Percentiles rank a stretch among this genome's conserved stretches.
Conservation (phyloP, 2,113 vertebrate genomes). For the Etia nguti region DNA sequence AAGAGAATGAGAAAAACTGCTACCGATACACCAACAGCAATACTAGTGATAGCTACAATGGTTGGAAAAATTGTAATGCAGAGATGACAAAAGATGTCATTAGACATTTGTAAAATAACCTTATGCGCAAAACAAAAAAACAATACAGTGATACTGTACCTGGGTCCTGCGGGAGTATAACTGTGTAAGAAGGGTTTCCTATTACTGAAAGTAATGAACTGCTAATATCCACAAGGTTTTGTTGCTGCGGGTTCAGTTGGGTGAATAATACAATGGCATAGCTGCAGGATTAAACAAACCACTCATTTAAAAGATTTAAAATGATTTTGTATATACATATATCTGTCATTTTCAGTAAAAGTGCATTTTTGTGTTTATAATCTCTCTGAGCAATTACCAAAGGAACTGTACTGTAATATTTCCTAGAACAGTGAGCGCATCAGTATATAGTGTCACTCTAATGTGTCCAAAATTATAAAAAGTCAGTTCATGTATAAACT, state of each 20-base stretch:
- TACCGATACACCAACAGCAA: constrained; percentile 74
- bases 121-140: constrained; percentile 15
- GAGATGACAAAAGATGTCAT: neutral
- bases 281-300: neutral
- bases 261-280: neutral
- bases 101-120: neutral
- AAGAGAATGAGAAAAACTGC: constrained; percentile 67
- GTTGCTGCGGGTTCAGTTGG: neutral
- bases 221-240: neutral
- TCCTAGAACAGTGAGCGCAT: neutral
- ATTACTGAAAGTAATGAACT: neutral
- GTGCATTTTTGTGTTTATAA: neutral
- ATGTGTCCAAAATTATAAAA: neutral
- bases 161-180: neutral
- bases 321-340: neutral
- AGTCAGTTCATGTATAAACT: neutral
- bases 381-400: neutral
- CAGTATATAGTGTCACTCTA: neutral
- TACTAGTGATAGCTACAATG: constrained; percentile 62
- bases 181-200: neutral
- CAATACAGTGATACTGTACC: neutral
- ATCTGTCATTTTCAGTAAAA: neutral
- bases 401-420: neutral
- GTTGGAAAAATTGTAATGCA: neutral
- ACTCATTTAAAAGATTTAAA: neutral